Evolutionary conservation across 2,113 vertebrate species (phyloP).

Genomic region (Nyctibius bracteatus): DNA sequence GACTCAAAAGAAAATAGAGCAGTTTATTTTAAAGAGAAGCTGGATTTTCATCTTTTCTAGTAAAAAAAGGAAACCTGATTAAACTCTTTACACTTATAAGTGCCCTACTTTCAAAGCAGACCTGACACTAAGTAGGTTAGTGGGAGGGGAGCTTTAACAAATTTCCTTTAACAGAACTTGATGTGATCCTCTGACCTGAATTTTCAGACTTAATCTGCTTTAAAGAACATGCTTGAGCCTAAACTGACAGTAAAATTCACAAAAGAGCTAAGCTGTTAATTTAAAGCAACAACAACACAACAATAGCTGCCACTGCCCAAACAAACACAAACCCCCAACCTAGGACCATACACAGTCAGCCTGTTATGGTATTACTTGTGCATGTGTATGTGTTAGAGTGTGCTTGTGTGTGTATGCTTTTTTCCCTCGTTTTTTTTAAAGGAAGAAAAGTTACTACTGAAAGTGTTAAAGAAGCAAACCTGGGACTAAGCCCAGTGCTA

Average conservation of each 20-base stretch:
- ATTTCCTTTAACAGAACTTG: slow-evolving; percentile 64
- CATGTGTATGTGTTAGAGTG: background rate
- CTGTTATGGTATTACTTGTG: background rate
- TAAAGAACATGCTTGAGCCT: slow-evolving; percentile 13
- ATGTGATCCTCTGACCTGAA: slow-evolving; percentile 65
- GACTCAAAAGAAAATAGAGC: slow-evolving; percentile 1
- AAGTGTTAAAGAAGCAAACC: slow-evolving; percentile 62
- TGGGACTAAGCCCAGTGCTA: slow-evolving; percentile 66
- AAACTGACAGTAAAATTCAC: background rate
- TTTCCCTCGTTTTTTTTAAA: background rate
- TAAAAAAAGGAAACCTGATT: slow-evolving; percentile 62
- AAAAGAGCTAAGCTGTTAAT: slow-evolving; percentile 13
- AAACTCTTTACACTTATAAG: slow-evolving; percentile 62
- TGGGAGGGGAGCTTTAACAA: slow-evolving; percentile 59
- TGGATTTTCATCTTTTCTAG: slow-evolving; percentile 47
- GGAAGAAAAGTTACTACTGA: slow-evolving; percentile 56
- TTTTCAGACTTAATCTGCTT: slow-evolving; percentile 58
- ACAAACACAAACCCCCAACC: background rate
- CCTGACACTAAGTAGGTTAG: slow-evolving; percentile 68
- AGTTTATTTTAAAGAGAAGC: slow-evolving; percentile 34
- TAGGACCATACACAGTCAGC: background rate
- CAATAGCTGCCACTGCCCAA: background rate
- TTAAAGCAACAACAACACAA: background rate
- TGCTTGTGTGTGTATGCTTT: background rate
- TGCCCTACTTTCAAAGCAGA: slow-evolving; percentile 54